Evolutionary conservation across 1,140 invertebrate genomes (phyloP), one percentile per base, ranked within the genome.

Genomic region (Muscidifurax raptorellus): DNA sequence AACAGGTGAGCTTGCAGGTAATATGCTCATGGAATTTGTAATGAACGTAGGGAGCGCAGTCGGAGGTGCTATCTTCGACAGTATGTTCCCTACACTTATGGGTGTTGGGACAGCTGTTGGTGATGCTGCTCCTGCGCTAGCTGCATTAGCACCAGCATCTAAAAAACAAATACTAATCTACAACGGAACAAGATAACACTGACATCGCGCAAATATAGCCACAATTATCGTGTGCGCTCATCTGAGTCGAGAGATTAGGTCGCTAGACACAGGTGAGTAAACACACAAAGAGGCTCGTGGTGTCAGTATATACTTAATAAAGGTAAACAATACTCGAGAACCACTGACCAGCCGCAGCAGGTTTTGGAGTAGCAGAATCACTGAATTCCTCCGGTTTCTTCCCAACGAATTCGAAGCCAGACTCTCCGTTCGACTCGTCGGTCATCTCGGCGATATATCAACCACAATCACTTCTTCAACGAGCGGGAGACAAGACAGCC

Each of bases 351-450:
- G 87, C 87, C 86, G 90, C 91, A 15, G n/a, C 12, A 28, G 69
- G 6, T n/a, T 79, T 47, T 6, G 10, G 18, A 30, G 27, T 13
- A 74, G 25, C 15, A 10, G 25, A 25, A 25, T n/a, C 30, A 0
- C 36, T 82, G 25, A 86, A 80, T 25, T 93, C 91, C 15, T 92
- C 92, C 2, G 88, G 67, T 82, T 90, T 92, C 80, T 90, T 91
- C 77, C 93, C 93, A 0, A 94, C 91, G 89, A 94, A 94, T 90
- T 94, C 94, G 86, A 94, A 94, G 12, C 93, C 93, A 3, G 93
- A 94, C 89, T 94, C 94, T 52, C 93, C 93, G 86, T 93, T 94
- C 1, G 92, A 93, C 88, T 94, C 93, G 85, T 94, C 94, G 9
- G 90, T 92, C 91, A 92, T 92, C 40, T 84, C 44, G 77, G 9